Evolutionary conservation across 2,797 vertebrate species (phyloP).

Genomic region (Rhinogobio ventralis): DNA sequence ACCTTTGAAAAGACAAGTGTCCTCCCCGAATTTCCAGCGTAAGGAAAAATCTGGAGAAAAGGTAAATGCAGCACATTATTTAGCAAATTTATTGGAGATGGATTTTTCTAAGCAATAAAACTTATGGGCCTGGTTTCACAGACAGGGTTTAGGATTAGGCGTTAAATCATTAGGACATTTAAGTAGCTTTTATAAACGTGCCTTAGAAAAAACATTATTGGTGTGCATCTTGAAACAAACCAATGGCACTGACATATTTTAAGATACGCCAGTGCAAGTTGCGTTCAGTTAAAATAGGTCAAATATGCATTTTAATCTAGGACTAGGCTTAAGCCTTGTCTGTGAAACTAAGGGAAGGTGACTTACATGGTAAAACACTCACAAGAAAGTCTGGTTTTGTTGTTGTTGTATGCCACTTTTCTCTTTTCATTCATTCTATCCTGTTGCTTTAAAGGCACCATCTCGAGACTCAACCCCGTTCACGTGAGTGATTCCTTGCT

Average conservation of each 20-base stretch:
- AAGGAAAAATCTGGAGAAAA: conserved; percentile 87
- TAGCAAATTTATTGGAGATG: not conserved
- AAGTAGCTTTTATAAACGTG: no score
- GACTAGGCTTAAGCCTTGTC: no score
- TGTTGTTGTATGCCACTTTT: conserved; percentile 2
- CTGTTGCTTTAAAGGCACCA: conserved; percentile 72
- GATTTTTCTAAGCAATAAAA: not conserved
- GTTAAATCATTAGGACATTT: no score
- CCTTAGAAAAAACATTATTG: no score
- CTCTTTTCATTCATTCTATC: not conserved
- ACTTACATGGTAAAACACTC: not conserved
- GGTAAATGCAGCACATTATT: conserved; percentile 69
- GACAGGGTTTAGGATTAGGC: no score
- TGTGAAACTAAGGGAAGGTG: not conserved
- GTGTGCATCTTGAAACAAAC: no score
- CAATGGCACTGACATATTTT: no score
- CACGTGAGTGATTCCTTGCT: conserved; percentile 78
- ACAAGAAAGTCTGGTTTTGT: not conserved
- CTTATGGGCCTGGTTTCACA: no score
- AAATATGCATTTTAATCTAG: no score
- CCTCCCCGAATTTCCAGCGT: conserved; percentile 89
- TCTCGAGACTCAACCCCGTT: conserved; percentile 91
- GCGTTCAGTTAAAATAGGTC: no score
- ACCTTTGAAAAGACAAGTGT: conserved; percentile 87
- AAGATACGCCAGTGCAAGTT: no score